Percentiles rank a stretch among this genome's conserved stretches.
phyloP scores from a whole-genome alignment of 2,113 vertebrate species.

The Eudyptes chrysolophus region DNA sequence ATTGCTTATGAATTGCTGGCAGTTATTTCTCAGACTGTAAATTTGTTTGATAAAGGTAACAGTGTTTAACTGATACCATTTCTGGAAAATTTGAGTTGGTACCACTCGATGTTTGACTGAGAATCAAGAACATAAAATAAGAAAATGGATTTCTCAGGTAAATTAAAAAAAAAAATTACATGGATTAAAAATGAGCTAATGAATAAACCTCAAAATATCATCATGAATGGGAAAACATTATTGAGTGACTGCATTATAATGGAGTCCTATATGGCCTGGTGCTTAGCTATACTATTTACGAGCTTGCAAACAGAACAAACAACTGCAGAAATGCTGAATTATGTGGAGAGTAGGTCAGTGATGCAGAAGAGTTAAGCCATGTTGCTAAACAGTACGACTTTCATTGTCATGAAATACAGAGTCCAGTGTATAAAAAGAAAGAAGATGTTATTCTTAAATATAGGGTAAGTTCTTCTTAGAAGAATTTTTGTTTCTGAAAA shows the following conservation, averaged over 20 bases:
- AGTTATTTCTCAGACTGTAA: background rate
- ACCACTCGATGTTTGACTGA: background rate
- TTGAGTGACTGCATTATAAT: background rate
- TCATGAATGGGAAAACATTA: background rate
- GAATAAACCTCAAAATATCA: background rate
- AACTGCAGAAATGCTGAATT: background rate
- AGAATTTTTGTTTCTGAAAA: background rate
- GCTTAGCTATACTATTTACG: background rate
- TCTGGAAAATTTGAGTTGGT: background rate
- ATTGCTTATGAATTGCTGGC: background rate
- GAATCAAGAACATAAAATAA: background rate
- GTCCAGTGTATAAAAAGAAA: background rate
- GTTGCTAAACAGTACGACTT: background rate
- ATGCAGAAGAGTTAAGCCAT: background rate
- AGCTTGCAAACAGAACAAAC: background rate
- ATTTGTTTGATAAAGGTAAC: background rate
- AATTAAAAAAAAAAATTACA: rapidly evolving
- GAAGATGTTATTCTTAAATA: background rate
- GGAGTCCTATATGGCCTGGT: background rate
- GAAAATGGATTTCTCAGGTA: background rate
- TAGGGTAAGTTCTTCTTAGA: background rate
- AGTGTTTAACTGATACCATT: background rate
- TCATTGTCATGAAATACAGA: background rate
- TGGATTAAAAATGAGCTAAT: background rate
- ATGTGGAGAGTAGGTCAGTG: background rate